These are phyloP conservation scores for Byasa hedistus DNA, from an alignment of 2,888 invertebrate genomes.

Conservation along the genomic window DNA sequence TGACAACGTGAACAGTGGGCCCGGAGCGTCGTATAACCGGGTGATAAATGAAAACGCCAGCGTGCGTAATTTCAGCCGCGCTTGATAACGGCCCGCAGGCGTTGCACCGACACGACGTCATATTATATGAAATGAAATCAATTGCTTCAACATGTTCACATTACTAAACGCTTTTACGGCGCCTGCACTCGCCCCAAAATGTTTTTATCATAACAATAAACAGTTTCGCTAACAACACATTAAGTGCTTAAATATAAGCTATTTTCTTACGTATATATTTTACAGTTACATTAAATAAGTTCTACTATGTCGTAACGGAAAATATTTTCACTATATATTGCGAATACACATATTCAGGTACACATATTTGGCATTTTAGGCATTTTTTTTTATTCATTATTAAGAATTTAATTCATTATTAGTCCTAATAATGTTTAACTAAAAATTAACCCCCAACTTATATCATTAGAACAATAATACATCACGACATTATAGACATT, in stretches of 20 bases:
- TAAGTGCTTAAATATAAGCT: slow-evolving; percentile 1
- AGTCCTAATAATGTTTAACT: no score
- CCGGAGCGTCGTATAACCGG: slow-evolving; percentile 38
- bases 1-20: background rate
- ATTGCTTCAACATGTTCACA: slow-evolving; percentile 45
- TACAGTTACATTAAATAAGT: background rate
- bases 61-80: slow-evolving; percentile 48
- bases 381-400: no score
- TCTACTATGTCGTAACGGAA: background rate
- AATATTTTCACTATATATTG: background rate
- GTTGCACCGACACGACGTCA: slow-evolving; percentile 11
- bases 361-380: no score
- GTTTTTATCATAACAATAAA: slow-evolving; percentile 11
- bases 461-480: no score
- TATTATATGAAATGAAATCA: slow-evolving; percentile 30
- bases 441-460: no score
- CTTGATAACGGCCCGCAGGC: slow-evolving; percentile 38
- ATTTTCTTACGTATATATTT: background rate
- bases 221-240: slow-evolving; percentile 6
- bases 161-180: slow-evolving; percentile 67
- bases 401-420: no score
- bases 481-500: no score
- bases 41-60: slow-evolving; percentile 53
- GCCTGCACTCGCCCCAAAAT: slow-evolving; percentile 35
- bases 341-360: background rate